Conservation (phyloP, 2,797 vertebrate species). For the Dicrostonyx torquatus region DNA sequence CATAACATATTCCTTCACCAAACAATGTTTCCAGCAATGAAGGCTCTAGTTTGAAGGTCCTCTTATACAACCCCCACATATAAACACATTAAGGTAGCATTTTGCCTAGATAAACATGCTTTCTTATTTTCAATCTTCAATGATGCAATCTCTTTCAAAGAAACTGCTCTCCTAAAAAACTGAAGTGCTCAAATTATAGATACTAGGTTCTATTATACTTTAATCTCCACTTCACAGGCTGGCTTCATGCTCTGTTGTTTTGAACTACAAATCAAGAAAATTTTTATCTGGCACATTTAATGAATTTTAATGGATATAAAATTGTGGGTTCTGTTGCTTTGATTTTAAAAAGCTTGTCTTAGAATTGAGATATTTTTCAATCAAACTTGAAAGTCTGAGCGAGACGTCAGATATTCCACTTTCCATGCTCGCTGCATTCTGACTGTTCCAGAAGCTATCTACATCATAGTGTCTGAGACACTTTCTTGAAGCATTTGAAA, state of each 20-base stretch:
- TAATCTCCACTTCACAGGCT: not conserved
- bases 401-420: not conserved
- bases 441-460: not conserved
- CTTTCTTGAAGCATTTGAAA: not conserved
- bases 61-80: not conserved
- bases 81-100: not conserved
- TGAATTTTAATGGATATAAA: slow-evolving; percentile 27
- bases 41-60: not conserved
- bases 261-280: slow-evolving; percentile 32
- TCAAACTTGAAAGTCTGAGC: slow-evolving; percentile 30
- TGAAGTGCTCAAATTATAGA: not conserved
- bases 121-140: not conserved
- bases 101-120: slow-evolving; percentile 28
- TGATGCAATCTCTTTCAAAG: not conserved
- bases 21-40: slow-evolving; percentile 1
- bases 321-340: slow-evolving; percentile 10
- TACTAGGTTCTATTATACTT: not conserved
- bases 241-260: not conserved
- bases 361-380: not conserved
- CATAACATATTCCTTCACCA: not conserved
- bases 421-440: not conserved
- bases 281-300: slow-evolving; percentile 26
- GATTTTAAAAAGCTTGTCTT: slow-evolving; percentile 47
- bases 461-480: not conserved
- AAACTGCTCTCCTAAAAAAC: not conserved